Evolutionary conservation across 1,140 invertebrate genomes (phyloP).

Genomic region (Dinothrombium tinctorium): DNA sequence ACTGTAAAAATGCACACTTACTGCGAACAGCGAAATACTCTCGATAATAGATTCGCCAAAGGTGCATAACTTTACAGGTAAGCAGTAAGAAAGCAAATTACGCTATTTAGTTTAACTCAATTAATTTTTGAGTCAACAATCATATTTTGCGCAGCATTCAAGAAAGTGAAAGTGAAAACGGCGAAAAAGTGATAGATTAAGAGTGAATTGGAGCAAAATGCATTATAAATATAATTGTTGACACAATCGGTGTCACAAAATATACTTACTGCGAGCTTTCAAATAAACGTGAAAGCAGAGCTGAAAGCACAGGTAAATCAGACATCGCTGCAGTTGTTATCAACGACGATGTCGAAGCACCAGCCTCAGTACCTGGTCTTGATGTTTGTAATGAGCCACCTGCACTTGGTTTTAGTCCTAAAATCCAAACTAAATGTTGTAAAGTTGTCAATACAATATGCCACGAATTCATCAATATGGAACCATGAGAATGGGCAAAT

Average conservation of each 20-base stretch:
- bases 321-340: slow-evolving; percentile 87
- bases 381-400: slow-evolving; percentile 63
- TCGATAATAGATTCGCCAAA: slow-evolving; percentile 11
- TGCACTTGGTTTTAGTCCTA: slow-evolving; percentile 79
- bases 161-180: not conserved
- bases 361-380: slow-evolving; percentile 36
- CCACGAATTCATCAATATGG: slow-evolving; percentile 76
- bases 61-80: slow-evolving; percentile 10
- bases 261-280: slow-evolving; percentile 54
- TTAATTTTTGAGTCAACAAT: not conserved
- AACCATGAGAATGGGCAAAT: slow-evolving; percentile 72
- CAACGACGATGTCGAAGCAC: slow-evolving; percentile 43
- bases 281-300: slow-evolving; percentile 75
- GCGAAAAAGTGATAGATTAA: too few relatives aligned
- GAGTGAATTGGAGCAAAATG: not conserved
- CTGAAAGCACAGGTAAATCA: slow-evolving; percentile 70
- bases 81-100: not conserved
- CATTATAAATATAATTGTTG: not conserved
- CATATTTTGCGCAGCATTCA: not conserved
- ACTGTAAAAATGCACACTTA: slow-evolving; percentile 6
- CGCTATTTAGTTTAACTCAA: not conserved
- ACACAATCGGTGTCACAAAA: not conserved
- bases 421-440: slow-evolving; percentile 85
- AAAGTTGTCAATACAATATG: slow-evolving; percentile 66
- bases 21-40: slow-evolving; percentile 11